Conservation (phyloP, 2,797 vertebrate species). For the Ciconia nigra region DNA sequence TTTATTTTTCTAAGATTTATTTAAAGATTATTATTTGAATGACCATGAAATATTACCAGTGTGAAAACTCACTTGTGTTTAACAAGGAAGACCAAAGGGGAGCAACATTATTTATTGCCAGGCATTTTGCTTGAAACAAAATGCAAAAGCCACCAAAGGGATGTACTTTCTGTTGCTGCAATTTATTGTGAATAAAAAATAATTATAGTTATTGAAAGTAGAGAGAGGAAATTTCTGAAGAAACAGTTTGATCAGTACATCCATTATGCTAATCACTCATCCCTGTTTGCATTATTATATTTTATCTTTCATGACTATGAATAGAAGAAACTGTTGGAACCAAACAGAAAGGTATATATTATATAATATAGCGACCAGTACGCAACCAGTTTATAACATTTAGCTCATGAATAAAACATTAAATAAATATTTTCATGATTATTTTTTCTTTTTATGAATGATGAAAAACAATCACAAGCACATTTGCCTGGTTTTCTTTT, state of each 20-base stretch:
- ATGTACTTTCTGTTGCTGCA: not conserved
- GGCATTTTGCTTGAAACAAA: not conserved
- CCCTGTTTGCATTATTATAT: not conserved
- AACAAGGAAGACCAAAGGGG: not conserved
- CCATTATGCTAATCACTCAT: constrained; percentile 20
- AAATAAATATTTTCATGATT: constrained; percentile 27
- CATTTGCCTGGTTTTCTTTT: not conserved
- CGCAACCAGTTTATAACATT: not conserved
- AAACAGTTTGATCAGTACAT: not conserved
- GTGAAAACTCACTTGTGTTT: not conserved
- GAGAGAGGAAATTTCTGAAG: not conserved
- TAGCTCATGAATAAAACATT: constrained; percentile 43
- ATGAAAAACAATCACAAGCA: not conserved
- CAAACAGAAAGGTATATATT: not conserved
- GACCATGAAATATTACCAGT: not conserved
- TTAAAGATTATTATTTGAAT: not conserved
- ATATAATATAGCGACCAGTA: too few relatives aligned
- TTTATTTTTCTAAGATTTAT: not conserved
- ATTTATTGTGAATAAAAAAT: not conserved
- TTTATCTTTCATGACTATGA: constrained; percentile 1
- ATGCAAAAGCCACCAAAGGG: not conserved
- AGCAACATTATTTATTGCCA: not conserved
- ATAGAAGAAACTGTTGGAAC: constrained; percentile 2
- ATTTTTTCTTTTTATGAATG: constrained; percentile 7
- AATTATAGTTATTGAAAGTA: not conserved